phyloP scores from a whole-genome alignment of 2,888 invertebrate genomes.

The Drosophila kokeensis region DNA sequence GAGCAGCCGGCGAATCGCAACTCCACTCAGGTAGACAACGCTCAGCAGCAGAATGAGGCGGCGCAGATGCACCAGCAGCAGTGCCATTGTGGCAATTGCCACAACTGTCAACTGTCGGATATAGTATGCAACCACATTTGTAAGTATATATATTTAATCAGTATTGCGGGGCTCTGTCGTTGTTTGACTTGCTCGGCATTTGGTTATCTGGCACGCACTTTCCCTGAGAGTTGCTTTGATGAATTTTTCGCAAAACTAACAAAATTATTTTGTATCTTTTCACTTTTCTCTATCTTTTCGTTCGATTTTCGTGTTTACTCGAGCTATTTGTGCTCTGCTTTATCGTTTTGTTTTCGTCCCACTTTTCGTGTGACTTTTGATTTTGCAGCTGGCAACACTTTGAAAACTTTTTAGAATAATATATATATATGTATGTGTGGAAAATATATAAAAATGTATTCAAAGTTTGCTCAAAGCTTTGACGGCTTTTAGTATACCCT shows the following conservation, averaged over 20 bases:
- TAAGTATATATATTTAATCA: neutral
- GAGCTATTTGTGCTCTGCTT: conserved; percentile 27
- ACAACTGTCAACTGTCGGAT: conserved; percentile 22
- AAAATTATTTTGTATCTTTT: neutral
- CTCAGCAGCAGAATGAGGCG: conserved; percentile 83
- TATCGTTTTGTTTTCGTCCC: conserved; percentile 62
- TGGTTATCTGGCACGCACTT: conserved; percentile 36
- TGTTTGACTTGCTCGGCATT: conserved; percentile 7
- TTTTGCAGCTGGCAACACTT: conserved; percentile 55
- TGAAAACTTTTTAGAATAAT: conserved; percentile 44
- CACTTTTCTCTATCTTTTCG: conserved; percentile 10
- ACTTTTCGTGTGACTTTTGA: conserved; percentile 40
- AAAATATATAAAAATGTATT: neutral
- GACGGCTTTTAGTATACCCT: conserved; percentile 33
- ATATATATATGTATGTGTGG: neutral
- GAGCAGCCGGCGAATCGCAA: conserved; percentile 80
- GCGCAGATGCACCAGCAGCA: conserved; percentile 83
- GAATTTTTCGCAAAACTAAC: conserved; percentile 12
- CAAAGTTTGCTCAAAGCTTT: conserved; percentile 43
- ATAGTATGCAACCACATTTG: conserved; percentile 3
- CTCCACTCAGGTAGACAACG: conserved; percentile 83
- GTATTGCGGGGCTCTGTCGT: neutral
- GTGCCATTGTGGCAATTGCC: conserved; percentile 70
- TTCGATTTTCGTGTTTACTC: conserved; percentile 32
- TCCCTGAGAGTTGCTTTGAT: conserved; percentile 6